Conservation (phyloP, 1,140 invertebrate species). For the Lepidurus packardi region DNA sequence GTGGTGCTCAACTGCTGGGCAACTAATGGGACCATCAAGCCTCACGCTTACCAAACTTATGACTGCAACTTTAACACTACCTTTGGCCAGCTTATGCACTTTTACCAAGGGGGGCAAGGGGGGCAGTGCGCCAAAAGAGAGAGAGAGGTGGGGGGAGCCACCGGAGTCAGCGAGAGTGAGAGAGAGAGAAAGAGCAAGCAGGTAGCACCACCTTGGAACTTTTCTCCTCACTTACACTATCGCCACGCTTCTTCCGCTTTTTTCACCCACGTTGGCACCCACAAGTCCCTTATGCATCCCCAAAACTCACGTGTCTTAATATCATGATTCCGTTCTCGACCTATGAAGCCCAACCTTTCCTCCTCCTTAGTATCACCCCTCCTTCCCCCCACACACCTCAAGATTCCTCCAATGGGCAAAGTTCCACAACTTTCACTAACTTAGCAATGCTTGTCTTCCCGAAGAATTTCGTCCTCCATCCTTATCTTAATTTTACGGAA, state of each 20-base stretch:
- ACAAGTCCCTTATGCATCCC: neutral
- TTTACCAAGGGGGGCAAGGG: neutral
- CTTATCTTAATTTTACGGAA: neutral
- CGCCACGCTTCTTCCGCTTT: neutral
- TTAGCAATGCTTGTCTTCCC: neutral
- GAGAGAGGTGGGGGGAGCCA: neutral
- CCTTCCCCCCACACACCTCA: neutral
- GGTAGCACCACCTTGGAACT: neutral
- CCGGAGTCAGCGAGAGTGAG: neutral
- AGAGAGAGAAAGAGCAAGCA: neutral
- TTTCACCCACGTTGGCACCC: neutral
- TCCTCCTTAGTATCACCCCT: neutral
- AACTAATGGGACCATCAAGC: slow-evolving; percentile 18
- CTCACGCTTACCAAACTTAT: slow-evolving; percentile 5
- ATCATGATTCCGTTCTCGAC: neutral
- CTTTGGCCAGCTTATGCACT: slow-evolving; percentile 1
- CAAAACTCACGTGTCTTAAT: neutral
- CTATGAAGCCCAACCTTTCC: neutral
- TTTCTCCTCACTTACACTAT: neutral
- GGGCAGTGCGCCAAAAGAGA: neutral
- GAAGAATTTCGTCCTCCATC: neutral
- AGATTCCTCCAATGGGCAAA: slow-evolving; percentile 7
- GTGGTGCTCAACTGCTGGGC: neutral
- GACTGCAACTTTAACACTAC: neutral
- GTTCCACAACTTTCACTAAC: slow-evolving; percentile 13